Percentiles rank a stretch among this genome's conserved stretches.
These are phyloP conservation scores for Microplitis demolitor DNA, from an alignment of 1,140 invertebrate genomes.

Conservation along the genomic window DNA sequence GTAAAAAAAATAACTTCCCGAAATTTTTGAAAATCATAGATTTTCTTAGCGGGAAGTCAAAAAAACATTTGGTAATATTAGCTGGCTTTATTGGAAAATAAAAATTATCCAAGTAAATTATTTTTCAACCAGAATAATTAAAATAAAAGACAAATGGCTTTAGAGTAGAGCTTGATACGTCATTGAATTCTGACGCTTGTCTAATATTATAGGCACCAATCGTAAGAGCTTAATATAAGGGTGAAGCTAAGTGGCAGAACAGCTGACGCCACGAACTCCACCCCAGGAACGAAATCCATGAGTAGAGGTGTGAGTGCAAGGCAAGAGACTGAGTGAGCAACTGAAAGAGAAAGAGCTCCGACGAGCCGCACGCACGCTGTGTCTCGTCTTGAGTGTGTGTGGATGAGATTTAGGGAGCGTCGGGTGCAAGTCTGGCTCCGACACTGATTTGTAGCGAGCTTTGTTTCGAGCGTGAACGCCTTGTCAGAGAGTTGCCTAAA, in stretches of 20 bases:
- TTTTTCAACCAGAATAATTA: constrained; percentile 3
- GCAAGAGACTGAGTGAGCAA: constrained; percentile 13
- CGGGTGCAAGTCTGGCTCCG: constrained; percentile 53
- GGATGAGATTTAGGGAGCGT: constrained; percentile 61
- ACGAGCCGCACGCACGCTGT: constrained; percentile 58
- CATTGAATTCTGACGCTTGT: constrained; percentile 58
- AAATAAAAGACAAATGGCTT: constrained; percentile 4
- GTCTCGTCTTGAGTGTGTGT: constrained; percentile 61
- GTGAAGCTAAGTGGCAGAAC: constrained; percentile 62
- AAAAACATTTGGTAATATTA: too few species aligned
- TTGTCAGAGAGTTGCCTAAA: background rate
- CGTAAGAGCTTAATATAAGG: constrained; percentile 62
- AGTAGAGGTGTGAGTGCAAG: background rate
- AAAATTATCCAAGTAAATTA: background rate
- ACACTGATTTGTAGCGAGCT: constrained; percentile 63
- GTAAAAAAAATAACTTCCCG: too few species aligned
- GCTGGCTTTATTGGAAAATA: background rate
- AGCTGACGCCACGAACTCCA: constrained; percentile 55
- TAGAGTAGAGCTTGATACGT: constrained; percentile 44
- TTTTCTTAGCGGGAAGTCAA: too few species aligned
- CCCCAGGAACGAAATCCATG: background rate
- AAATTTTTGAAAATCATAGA: too few species aligned
- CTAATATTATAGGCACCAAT: constrained; percentile 63
- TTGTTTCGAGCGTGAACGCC: constrained; percentile 58
- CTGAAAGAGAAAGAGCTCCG: constrained; percentile 26